Conservation (phyloP, 1,140 invertebrate species). For the Drosophila mayri region DNA sequence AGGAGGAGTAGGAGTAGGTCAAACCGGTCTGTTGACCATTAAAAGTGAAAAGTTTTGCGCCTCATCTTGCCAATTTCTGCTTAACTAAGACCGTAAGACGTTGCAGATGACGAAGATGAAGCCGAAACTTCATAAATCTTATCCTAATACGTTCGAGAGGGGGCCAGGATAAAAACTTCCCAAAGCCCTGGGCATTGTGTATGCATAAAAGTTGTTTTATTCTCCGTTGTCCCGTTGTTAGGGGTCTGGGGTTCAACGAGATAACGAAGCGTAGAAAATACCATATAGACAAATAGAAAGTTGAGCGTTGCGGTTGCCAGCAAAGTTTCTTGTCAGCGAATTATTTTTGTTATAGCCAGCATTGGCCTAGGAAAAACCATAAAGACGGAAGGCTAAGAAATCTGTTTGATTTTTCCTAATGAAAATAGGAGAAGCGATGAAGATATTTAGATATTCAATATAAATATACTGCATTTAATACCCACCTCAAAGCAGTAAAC, state of each 20-base stretch:
- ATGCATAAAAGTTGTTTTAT: slow-evolving; percentile 72
- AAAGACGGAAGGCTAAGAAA: background rate
- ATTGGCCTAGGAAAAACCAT: background rate
- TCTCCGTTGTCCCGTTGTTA: slow-evolving; percentile 23
- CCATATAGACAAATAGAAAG: slow-evolving; percentile 48
- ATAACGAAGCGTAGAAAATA: slow-evolving; percentile 67
- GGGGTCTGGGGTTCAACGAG: slow-evolving; percentile 34
- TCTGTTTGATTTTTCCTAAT: background rate
- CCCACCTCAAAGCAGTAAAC: background rate
- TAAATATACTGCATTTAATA: too few relatives aligned
- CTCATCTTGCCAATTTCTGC: slow-evolving; percentile 45
- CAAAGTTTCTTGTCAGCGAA: slow-evolving; percentile 35
- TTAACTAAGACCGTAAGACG: slow-evolving; percentile 50
- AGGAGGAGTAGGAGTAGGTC: slow-evolving; percentile 45
- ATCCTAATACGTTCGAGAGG: slow-evolving; percentile 55
- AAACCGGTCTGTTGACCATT: slow-evolving; percentile 71
- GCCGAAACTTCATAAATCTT: slow-evolving; percentile 81
- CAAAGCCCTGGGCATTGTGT: slow-evolving; percentile 72
- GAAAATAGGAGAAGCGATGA: background rate
- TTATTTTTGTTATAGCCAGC: slow-evolving; percentile 13
- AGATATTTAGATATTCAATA: background rate
- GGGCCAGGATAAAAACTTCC: slow-evolving; percentile 64
- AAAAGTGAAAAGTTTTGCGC: slow-evolving; percentile 76
- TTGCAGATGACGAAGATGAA: slow-evolving; percentile 40
- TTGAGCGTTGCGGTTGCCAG: slow-evolving; percentile 23